Conservation (phyloP, 1,140 invertebrate genomes). For the Drosophila tani region DNA sequence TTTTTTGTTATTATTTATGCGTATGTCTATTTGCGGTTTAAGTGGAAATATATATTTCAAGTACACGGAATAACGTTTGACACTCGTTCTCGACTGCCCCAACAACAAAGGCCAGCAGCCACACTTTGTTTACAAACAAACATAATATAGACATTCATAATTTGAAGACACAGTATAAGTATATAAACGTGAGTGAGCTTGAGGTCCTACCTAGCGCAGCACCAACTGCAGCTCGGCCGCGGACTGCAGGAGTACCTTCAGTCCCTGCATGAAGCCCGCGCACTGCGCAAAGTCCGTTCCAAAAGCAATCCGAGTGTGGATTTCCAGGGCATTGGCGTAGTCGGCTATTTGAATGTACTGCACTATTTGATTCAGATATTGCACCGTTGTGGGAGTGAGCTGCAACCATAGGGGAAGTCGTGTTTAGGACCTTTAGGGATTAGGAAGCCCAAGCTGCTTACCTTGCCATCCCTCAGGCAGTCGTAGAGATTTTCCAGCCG, state of each 20-base stretch:
- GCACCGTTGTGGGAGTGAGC: slow-evolving; percentile 91
- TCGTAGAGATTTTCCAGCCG: slow-evolving; percentile 96
- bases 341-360: slow-evolving; percentile 90
- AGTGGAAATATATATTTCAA: slow-evolving; percentile 54
- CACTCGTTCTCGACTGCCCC: slow-evolving; percentile 20
- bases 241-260: slow-evolving; percentile 94
- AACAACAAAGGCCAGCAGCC: slow-evolving; percentile 19
- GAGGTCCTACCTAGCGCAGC: slow-evolving; percentile 86
- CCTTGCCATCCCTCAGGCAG: slow-evolving; percentile 92
- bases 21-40: slow-evolving; percentile 37
- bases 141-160: slow-evolving; percentile 43
- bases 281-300: slow-evolving; percentile 95
- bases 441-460: slow-evolving; percentile 85
- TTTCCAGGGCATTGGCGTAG: slow-evolving; percentile 88
- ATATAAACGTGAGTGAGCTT: slow-evolving; percentile 22
- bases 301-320: slow-evolving; percentile 92
- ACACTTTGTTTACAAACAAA: slow-evolving; percentile 40
- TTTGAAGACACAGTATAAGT: slow-evolving; percentile 46
- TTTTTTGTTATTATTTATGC: slow-evolving; percentile 38
- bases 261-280: slow-evolving; percentile 94
- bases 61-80: slow-evolving; percentile 53
- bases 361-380: slow-evolving; percentile 92
- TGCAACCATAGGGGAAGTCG: slow-evolving; percentile 84
- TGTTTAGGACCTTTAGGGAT: neutral
- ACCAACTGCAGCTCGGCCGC: slow-evolving; percentile 91